A percentile compares a stretch with the other conserved stretches of the same genome.
Evolutionary conservation across 2,888 invertebrate genomes (phyloP).

Genomic region (Rhagonycha fulva): DNA sequence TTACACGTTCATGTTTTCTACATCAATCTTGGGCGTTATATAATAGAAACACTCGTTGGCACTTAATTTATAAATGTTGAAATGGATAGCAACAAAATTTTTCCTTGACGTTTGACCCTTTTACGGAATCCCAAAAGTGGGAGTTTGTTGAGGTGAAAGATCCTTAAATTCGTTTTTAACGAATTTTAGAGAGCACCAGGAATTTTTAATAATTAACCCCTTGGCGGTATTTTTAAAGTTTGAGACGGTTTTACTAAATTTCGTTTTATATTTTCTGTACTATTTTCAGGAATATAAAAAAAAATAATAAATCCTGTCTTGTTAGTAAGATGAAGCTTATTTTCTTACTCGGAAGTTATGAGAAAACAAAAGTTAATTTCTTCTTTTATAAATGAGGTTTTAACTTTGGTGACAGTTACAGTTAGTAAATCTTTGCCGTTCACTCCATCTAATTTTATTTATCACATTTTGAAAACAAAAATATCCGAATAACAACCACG

Average conservation of each 20-base stretch:
- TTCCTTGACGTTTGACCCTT: neutral
- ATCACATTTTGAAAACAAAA: neutral
- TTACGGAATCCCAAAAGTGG: neutral
- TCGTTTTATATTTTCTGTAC: neutral
- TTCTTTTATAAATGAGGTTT: constrained; percentile 1
- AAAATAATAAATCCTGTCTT: neutral
- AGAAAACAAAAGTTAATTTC: constrained; percentile 1
- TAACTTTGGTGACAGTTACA: neutral
- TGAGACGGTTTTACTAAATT: neutral
- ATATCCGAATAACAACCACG: neutral
- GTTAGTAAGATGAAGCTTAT: neutral
- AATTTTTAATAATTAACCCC: neutral
- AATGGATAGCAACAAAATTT: neutral
- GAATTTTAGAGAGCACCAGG: too few relatives aligned
- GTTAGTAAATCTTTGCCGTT: neutral
- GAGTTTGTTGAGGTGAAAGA: neutral
- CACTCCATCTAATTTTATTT: constrained; percentile 1
- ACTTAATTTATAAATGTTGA: neutral
- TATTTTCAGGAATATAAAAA: neutral
- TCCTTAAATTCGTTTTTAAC: neutral
- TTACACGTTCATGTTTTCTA: neutral
- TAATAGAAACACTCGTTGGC: neutral
- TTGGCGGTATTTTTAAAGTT: neutral
- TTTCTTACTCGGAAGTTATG: neutral
- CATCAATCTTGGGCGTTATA: neutral